These are phyloP conservation scores for Jacana jacana DNA, from an alignment of 2,113 vertebrate species.

Conservation along the genomic window DNA sequence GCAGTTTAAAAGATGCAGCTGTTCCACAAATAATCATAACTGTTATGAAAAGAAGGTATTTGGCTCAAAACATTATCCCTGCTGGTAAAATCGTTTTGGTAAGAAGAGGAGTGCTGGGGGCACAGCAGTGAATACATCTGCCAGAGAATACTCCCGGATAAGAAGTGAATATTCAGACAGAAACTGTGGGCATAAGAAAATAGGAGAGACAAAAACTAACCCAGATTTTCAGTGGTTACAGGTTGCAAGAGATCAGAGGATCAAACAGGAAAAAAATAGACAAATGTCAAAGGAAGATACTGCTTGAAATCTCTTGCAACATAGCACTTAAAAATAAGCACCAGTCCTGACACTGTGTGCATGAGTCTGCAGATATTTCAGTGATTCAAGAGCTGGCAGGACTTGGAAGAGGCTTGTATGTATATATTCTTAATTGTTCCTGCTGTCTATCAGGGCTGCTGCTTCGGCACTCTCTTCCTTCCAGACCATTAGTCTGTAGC, in stretches of 20 bases:
- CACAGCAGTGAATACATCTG: neutral
- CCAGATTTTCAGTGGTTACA: neutral
- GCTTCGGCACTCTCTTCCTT: neutral
- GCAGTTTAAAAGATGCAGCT: neutral
- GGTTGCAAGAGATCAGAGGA: neutral
- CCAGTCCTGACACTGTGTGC: neutral
- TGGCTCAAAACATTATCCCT: neutral
- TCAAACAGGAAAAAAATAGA: neutral
- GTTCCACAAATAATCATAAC: neutral
- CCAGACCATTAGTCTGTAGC: neutral
- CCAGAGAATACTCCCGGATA: neutral
- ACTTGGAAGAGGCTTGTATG: neutral
- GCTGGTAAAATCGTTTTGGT: neutral
- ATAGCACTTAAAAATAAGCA: neutral
- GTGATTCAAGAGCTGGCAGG: neutral
- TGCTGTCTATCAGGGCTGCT: neutral
- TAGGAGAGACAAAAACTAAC: neutral
- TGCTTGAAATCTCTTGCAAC: neutral
- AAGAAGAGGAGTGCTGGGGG: neutral
- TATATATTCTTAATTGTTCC: neutral
- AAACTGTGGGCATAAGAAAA: neutral
- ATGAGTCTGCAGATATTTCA: neutral
- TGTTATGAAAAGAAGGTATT: neutral
- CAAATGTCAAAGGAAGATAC: neutral
- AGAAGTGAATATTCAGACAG: neutral